Conservation (phyloP, 2,113 vertebrate genomes). For the Perca schrenkii region DNA sequence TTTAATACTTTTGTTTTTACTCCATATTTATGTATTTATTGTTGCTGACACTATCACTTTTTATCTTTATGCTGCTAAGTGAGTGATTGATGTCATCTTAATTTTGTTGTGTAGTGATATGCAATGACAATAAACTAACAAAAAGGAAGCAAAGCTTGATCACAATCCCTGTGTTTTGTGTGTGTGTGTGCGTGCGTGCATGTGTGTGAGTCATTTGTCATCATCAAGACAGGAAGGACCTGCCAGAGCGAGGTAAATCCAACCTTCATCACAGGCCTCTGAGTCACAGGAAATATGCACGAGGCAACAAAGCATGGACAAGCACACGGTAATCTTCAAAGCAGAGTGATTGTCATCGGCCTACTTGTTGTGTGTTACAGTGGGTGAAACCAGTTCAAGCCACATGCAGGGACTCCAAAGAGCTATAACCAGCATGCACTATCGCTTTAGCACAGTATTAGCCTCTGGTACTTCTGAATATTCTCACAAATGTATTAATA, state of each 20-base stretch:
- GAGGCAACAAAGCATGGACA: slow-evolving; percentile 28
- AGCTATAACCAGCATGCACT: slow-evolving; percentile 27
- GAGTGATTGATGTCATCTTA: too few relatives aligned
- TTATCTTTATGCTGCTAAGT: too few relatives aligned
- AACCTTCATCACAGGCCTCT: slow-evolving; percentile 42
- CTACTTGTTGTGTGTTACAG: not conserved
- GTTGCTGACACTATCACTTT: too few relatives aligned
- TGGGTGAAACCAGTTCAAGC: not conserved
- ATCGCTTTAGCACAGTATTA: slow-evolving; percentile 8
- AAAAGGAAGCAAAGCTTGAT: too few relatives aligned
- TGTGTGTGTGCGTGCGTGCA: not conserved
- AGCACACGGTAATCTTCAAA: slow-evolving; percentile 48
- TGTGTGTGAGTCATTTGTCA: slow-evolving; percentile 46
- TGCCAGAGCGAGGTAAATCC: slow-evolving; percentile 56
- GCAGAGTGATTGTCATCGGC: slow-evolving; percentile 23
- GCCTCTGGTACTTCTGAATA: slow-evolving; percentile 1
- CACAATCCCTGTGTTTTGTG: too few relatives aligned
- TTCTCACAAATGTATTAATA: slow-evolving; percentile 3
- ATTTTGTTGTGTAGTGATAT: too few relatives aligned
- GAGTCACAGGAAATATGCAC: slow-evolving; percentile 54
- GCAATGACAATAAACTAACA: too few relatives aligned
- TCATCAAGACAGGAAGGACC: slow-evolving; percentile 48
- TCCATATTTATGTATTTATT: too few relatives aligned
- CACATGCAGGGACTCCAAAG: slow-evolving; percentile 11
- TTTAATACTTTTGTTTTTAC: too few relatives aligned